phyloP scores from a whole-genome alignment of 1,140 invertebrate species.

The Hydropsyche tenuis region DNA sequence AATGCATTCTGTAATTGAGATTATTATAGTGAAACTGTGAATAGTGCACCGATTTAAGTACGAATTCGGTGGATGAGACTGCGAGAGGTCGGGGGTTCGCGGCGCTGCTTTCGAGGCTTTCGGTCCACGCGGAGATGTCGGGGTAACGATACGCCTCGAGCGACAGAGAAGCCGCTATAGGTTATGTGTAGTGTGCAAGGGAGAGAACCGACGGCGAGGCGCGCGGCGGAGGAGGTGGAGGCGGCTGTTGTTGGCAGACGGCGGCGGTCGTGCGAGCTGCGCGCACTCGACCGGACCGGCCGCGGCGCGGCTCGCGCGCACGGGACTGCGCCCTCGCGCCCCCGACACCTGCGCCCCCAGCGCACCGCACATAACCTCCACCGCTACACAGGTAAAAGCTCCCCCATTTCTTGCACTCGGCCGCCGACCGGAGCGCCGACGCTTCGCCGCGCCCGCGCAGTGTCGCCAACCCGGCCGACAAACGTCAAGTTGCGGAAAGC shows the following conservation, averaged over 20 bases:
- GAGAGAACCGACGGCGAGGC: neutral
- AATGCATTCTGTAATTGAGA: too few relatives aligned
- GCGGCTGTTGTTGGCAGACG: constrained; percentile 12
- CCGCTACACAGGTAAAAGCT: neutral
- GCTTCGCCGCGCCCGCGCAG: neutral
- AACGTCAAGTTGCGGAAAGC: too few relatives aligned
- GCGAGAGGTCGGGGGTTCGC: constrained; percentile 56
- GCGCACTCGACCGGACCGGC: constrained; percentile 46
- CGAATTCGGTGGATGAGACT: constrained; percentile 54
- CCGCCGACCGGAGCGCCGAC: neutral
- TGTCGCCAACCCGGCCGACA: too few relatives aligned
- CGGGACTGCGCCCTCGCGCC: constrained; percentile 53
- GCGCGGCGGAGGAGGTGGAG: constrained; percentile 41
- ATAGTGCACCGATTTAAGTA: neutral
- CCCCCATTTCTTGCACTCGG: neutral
- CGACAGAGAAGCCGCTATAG: neutral
- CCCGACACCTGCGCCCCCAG: constrained; percentile 46
- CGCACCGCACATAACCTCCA: neutral
- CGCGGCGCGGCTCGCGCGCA: constrained; percentile 53
- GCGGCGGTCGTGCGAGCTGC: constrained; percentile 30
- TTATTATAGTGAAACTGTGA: too few relatives aligned
- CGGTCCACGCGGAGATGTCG: neutral
- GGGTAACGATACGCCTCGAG: neutral
- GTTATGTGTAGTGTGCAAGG: neutral
- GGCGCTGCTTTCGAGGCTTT: constrained; percentile 49